Evolutionary conservation across 2,888 invertebrate genomes (phyloP).

Genomic region (Andrena fulva): DNA sequence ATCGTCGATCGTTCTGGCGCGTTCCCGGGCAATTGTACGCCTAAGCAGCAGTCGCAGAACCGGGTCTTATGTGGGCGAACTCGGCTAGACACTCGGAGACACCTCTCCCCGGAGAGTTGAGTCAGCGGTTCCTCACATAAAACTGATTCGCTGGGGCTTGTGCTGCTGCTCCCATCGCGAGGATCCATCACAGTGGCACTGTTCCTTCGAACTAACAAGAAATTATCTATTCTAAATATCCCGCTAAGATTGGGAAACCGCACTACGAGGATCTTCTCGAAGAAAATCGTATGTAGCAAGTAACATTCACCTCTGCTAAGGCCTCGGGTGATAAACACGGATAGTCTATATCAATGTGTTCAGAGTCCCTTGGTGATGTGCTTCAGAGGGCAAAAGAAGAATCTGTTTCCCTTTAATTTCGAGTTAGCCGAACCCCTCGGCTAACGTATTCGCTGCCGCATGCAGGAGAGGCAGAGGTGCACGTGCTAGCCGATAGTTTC

Average conservation of each 20-base stretch:
- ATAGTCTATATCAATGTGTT: neutral
- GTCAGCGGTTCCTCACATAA: constrained; percentile 69
- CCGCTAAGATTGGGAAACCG: too few species aligned
- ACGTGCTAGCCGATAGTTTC: constrained; percentile 30
- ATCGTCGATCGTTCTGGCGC: constrained; percentile 60
- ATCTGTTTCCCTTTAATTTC: neutral
- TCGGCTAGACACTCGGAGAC: constrained; percentile 71
- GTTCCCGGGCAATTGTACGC: constrained; percentile 70
- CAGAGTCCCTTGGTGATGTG: constrained; percentile 31
- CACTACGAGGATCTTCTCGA: too few species aligned
- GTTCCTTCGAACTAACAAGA: constrained; percentile 18
- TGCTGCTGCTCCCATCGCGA: constrained; percentile 19
- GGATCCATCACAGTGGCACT: constrained; percentile 35
- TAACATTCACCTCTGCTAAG: too few species aligned
- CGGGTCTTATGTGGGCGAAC: constrained; percentile 73
- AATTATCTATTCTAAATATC: too few species aligned
- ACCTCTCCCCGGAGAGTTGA: constrained; percentile 69
- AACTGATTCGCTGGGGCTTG: constrained; percentile 47
- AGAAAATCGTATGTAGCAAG: too few species aligned
- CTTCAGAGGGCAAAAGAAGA: neutral
- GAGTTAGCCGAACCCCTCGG: neutral
- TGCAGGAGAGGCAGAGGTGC: constrained; percentile 26
- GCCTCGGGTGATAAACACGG: neutral
- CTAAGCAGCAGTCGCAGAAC: constrained; percentile 61
- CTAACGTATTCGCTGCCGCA: constrained; percentile 4